Evolutionary conservation across 2,797 vertebrate species (phyloP).

Genomic region (Chloroceryle inda): DNA sequence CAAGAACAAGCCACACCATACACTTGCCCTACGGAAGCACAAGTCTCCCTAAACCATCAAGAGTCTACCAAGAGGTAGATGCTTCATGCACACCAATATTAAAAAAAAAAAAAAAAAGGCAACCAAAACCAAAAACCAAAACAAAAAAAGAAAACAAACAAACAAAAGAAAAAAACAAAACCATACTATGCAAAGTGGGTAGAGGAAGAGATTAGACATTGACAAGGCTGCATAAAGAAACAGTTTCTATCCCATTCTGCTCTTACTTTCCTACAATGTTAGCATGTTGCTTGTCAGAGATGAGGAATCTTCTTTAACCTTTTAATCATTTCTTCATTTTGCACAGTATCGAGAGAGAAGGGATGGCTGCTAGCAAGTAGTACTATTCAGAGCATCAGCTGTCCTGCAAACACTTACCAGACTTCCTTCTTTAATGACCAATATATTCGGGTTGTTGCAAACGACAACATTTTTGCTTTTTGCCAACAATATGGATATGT

Average conservation of each 20-base stretch:
- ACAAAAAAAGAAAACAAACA: no score
- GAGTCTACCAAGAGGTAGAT: background rate
- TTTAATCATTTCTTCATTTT: background rate
- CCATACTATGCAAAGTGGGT: background rate
- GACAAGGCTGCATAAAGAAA: background rate
- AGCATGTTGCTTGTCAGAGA: background rate
- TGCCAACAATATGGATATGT: background rate
- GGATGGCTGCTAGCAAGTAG: background rate
- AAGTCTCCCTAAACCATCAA: background rate
- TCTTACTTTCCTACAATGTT: background rate
- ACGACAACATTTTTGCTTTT: background rate
- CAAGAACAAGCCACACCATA: background rate
- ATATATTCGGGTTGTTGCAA: background rate
- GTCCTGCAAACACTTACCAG: background rate
- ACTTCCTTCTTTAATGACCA: background rate
- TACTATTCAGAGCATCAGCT: background rate
- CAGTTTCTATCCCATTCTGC: background rate
- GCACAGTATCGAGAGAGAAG: background rate
- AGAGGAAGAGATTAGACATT: background rate
- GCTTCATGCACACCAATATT: background rate
- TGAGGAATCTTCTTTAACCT: background rate
- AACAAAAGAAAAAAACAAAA: no score
- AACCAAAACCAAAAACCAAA: no score
- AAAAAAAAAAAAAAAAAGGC: background rate
- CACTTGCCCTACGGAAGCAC: background rate